These are phyloP conservation scores for Aramus guarauna DNA, from an alignment of 2,113 vertebrate genomes.

Conservation along the genomic window DNA sequence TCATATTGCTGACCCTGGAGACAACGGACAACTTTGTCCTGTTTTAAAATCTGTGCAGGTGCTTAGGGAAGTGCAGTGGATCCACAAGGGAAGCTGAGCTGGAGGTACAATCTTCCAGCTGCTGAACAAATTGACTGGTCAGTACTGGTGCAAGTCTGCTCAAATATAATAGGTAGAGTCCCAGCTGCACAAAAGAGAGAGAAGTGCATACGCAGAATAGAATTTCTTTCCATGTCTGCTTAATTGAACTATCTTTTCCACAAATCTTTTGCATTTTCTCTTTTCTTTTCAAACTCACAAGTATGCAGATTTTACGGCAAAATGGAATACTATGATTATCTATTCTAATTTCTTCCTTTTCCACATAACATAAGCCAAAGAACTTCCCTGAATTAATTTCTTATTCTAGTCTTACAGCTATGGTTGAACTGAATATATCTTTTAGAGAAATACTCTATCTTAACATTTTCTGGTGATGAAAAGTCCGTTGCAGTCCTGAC, in stretches of 20 bases:
- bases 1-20: background rate
- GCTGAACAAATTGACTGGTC: background rate
- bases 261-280: background rate
- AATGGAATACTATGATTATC: background rate
- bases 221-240: background rate
- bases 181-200: background rate
- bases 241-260: background rate
- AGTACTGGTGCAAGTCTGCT: background rate
- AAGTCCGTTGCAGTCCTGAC: background rate
- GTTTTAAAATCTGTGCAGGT: background rate
- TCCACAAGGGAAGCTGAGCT: background rate
- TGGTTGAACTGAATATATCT: background rate
- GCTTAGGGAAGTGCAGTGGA: background rate
- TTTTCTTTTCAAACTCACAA: background rate
- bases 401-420: background rate
- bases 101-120: background rate
- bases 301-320: conserved; percentile 1
- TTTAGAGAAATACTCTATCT: background rate
- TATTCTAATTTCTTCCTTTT: background rate
- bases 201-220: background rate
- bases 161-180: background rate
- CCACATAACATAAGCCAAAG: background rate
- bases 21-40: background rate
- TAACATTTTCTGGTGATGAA: background rate
- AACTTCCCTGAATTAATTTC: conserved; percentile 13